Percentiles rank a stretch among this genome's conserved stretches.
Evolutionary conservation across 2,113 vertebrate species (phyloP).

Genomic region (Amazona guildingii): DNA sequence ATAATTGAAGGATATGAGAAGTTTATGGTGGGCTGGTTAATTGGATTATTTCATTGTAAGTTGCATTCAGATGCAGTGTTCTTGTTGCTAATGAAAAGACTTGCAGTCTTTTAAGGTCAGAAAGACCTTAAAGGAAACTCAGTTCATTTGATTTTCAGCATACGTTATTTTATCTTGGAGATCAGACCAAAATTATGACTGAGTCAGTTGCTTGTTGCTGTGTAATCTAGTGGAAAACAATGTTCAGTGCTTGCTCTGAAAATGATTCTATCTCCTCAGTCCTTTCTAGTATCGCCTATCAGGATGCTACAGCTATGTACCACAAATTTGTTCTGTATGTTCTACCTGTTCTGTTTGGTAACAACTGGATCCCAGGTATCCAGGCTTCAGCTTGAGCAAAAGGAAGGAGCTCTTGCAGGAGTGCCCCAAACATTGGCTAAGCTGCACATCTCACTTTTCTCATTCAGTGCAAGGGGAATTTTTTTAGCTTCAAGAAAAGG

Average conservation of each 20-base stretch:
- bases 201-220: background rate
- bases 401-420: background rate
- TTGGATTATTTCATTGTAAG: background rate
- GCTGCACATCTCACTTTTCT: background rate
- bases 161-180: background rate
- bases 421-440: background rate
- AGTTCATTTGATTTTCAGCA: background rate
- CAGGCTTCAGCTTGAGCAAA: background rate
- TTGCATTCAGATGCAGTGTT: background rate
- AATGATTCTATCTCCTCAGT: background rate
- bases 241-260: background rate
- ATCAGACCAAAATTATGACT: background rate
- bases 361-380: background rate
- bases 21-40: background rate
- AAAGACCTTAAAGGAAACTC: background rate
- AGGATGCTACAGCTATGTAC: background rate
- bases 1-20: background rate
- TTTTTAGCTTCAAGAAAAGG: background rate
- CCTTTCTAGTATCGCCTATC: background rate
- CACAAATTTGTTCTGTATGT: background rate
- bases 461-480: background rate
- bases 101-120: background rate
- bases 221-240: background rate
- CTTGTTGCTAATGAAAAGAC: background rate
- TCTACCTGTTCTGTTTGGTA: background rate